Evolutionary conservation across 2,888 invertebrate species (phyloP), one percentile per base, ranked within the genome.

Genomic region (Mythimna albipuncta): DNA sequence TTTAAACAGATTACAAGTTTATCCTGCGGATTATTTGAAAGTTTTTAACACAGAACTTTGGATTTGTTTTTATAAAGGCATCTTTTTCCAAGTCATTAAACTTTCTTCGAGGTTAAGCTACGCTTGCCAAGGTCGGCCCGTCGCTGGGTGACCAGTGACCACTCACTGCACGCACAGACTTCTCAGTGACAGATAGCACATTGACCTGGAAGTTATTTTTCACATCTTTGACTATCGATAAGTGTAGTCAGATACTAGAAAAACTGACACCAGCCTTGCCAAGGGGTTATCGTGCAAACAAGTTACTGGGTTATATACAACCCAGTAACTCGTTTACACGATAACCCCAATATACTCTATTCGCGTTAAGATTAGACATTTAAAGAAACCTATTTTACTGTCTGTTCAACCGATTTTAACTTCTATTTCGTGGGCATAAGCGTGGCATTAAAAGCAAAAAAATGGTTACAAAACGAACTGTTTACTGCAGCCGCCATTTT

Each of bases 1-100:
- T 68, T 59, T 10, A 64, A 69, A 77, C 44, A 57, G 72, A 72
- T 38, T 70, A 64, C 41, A 59, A 55, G 47, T 58, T 26, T 69
- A 52, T 63, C 32, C 13, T 6, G 0, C 21, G 16, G 50, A 69
- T 72, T 69, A 69, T 41, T 62, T 26, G 44, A 44, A 81, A 65
- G 38, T 62, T 76, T 32, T 21, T 4, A 41, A 19, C 47, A 44
- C 2, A 47, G 32, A 64, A 77, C 19, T 52, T 62, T 32, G 5
- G 6, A 4, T 52, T 13, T 50, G n/a, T 57, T 11, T 55, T 55
- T 2, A 16, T 26, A 55, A 13, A 55, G 55, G 13, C 11, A 55
- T 19, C 2, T 32, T 19, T 13, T 47, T 47, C 44, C 6, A 47
- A 47, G 19, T 2, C 50, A 19, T 11, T 11, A 6, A 0, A n/a